A percentile compares a stretch with the other conserved stretches of the same genome.
phyloP scores from a whole-genome alignment of 2,797 vertebrate genomes.

The Otus scops region DNA sequence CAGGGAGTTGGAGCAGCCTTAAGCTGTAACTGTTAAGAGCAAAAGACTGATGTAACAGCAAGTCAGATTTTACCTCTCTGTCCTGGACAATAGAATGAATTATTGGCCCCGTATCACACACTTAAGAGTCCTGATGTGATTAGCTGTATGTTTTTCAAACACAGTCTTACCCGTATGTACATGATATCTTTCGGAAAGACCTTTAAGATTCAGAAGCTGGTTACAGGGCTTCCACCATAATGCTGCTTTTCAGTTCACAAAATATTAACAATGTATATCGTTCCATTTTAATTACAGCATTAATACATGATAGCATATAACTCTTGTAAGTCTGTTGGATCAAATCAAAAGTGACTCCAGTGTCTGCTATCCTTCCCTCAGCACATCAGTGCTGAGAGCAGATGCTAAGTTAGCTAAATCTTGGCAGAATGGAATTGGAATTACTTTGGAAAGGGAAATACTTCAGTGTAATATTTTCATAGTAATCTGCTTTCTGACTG shows the following conservation, averaged over 20 bases:
- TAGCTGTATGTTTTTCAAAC: background rate
- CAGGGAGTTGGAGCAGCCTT: background rate
- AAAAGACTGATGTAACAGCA: background rate
- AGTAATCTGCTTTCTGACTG: background rate
- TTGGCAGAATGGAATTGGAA: background rate
- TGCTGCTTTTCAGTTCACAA: background rate
- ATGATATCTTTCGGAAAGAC: background rate
- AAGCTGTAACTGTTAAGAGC: background rate
- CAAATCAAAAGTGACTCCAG: background rate
- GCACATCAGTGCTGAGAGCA: background rate
- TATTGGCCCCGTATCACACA: background rate
- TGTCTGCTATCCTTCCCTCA: background rate
- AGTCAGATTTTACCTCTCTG: background rate
- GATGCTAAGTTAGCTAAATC: background rate
- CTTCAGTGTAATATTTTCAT: background rate
- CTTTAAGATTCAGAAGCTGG: background rate
- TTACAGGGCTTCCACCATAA: background rate
- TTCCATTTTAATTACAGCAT: background rate
- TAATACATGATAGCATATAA: background rate
- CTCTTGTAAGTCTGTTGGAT: background rate
- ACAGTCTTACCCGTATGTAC: background rate
- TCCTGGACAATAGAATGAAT: background rate
- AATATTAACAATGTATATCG: background rate
- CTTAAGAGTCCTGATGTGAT: background rate
- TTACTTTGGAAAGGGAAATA: background rate